phyloP scores from a whole-genome alignment of 2,797 vertebrate species.

The Melopsittacus undulatus region DNA sequence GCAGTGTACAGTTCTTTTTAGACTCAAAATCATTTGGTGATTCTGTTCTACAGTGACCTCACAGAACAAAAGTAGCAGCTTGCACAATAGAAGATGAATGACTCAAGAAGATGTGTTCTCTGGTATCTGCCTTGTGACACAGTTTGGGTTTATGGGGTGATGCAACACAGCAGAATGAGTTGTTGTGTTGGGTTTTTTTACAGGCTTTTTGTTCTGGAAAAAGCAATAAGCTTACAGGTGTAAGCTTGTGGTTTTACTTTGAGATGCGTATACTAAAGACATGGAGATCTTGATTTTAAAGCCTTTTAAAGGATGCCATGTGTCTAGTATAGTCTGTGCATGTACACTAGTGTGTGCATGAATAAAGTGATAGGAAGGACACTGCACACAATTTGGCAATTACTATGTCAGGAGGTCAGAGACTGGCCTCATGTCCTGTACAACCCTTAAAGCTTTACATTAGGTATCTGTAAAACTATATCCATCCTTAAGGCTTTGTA shows the following conservation, averaged over 20 bases:
- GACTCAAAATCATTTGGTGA: neutral
- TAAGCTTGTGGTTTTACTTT: neutral
- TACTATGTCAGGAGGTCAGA: neutral
- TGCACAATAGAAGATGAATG: neutral
- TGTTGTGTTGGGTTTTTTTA: neutral
- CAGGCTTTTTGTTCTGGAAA: neutral
- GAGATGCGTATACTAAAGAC: neutral
- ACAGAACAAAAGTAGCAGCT: neutral
- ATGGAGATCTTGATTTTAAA: neutral
- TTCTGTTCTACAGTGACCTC: neutral
- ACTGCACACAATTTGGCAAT: neutral
- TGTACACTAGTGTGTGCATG: neutral
- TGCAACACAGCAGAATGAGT: neutral
- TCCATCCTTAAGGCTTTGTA: neutral
- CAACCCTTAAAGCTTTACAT: neutral
- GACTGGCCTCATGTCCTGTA: neutral
- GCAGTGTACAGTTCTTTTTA: neutral
- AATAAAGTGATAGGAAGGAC: neutral
- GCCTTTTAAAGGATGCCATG: neutral
- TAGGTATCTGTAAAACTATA: neutral
- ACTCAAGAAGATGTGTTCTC: neutral
- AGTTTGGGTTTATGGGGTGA: neutral
- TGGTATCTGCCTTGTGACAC: slow-evolving; percentile 1
- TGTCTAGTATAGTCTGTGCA: neutral
- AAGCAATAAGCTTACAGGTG: neutral